Evolutionary conservation across 2,888 invertebrate species (phyloP).

Genomic region (Melangyna quadrimaculata): DNA sequence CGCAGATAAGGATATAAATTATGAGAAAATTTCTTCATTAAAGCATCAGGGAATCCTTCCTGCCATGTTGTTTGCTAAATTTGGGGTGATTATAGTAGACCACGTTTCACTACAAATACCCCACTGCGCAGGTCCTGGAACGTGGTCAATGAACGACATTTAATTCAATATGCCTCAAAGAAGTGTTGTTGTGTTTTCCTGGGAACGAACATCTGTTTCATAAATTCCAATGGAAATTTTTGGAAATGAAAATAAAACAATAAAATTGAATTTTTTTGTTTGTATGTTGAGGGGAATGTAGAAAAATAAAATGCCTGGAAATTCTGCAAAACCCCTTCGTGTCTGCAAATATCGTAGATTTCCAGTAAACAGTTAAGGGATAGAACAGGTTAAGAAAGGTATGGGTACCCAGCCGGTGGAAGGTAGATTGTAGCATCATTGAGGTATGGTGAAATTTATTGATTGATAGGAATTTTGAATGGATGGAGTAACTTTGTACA

Average conservation of each 20-base stretch:
- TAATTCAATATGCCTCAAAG: slow-evolving; percentile 52
- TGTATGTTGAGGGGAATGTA: slow-evolving; percentile 23
- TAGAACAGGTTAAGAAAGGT: background rate
- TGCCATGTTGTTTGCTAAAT: slow-evolving; percentile 63
- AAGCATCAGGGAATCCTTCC: slow-evolving; percentile 57
- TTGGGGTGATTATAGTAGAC: slow-evolving; percentile 43
- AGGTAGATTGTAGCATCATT: background rate
- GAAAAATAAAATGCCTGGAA: background rate
- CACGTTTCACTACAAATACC: slow-evolving; percentile 61
- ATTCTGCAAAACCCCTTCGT: slow-evolving; percentile 18
- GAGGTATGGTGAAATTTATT: slow-evolving; percentile 29
- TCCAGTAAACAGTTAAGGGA: background rate
- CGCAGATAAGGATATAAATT: slow-evolving; percentile 26
- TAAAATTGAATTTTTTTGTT: background rate
- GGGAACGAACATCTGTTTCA: slow-evolving; percentile 69
- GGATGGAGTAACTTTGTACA: slow-evolving; percentile 22
- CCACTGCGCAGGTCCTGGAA: slow-evolving; percentile 63
- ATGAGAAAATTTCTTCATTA: slow-evolving; percentile 44
- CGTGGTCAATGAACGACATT: slow-evolving; percentile 69
- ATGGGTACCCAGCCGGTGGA: background rate
- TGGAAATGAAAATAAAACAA: background rate
- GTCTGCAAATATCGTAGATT: slow-evolving; percentile 68
- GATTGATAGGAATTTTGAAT: slow-evolving; percentile 37
- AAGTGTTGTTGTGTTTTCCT: slow-evolving; percentile 46
- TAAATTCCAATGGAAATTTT: background rate